Base-by-base conservation (phyloP, 2,888 invertebrate genomes). In the Plagodis dolabraria region DNA sequence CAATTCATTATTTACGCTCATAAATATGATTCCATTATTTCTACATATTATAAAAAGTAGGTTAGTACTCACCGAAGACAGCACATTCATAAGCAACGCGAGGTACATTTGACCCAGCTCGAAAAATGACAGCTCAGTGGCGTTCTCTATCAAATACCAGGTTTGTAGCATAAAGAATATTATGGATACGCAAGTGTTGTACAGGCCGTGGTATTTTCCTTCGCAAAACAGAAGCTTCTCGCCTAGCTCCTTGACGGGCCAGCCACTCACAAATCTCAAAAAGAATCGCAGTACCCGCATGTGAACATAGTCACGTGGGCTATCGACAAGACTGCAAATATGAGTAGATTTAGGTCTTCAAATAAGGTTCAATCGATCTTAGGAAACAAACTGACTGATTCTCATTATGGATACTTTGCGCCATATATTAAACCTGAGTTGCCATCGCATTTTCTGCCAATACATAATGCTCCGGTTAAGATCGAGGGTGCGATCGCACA, bases 181-280 rank as follows among this genome's bases (percentile, higher is more conserved):
- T 0, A 70, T 22, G 0, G 74, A 66, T 0, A 71, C 9, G 11
- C 38, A 48, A 6, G 67, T 68, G 33, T 70, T 70, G 45, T 68
- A 75, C 0, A 54, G 0, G 11, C 34, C 53, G 9, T 60, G 59
- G 38, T 48, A 52, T 8, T 47, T 49, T 11, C 60, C 62, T 48
- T 70, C 71, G 4, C 65, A 53, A 6, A 53, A 54, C 2, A 67
- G 34, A 0, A 48, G 52, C 46, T 66, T 65, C 47, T 75, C 73
- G 5, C 67, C 70, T 5, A 75, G 63, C 1, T 67, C 66, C 11
- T 64, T 60, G 0, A 69, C 70, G 10, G 76, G 75, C 76, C 76
- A 76, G 0, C 68, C 68, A 12, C 72, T 70, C 33, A 76, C 63
- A n/a, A 70, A 56, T 0, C 68, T 65, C 12, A 76, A 52, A 10